Evolutionary conservation across 2,888 invertebrate genomes (phyloP), one percentile per base, ranked within the genome.

Genomic region (Holacanthella duospinosa): DNA sequence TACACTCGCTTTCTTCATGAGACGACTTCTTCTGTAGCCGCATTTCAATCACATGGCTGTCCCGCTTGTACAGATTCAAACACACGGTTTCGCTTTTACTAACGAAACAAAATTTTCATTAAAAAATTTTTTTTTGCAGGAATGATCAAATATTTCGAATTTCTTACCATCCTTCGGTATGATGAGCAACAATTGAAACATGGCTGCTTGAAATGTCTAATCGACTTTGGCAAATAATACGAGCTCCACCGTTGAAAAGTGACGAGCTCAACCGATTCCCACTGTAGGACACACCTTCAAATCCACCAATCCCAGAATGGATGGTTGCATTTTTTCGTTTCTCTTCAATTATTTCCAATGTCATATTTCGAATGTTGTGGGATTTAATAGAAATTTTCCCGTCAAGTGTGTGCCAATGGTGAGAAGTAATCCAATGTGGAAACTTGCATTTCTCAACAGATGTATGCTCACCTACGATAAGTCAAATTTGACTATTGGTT

Each of bases 1-100:
- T 29, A 55, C 26, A 25, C 21, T 53, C n/a, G n/a, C n/a, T n/a
- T 55, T 36, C 36, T 36, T 16, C 44, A 61, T 43, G 2, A 29
- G 25, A 43, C 44, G 21, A 43, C 29, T 27, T 66, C 59, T 63
- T 36, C 58, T 57, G 61, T 63, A 69, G 68, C 74, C 85, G 85
- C 65, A 88, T 80, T 77, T 88, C 88, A 71, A 89, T 84, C 29
- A 89, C 86, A 73, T 83, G 83, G 59, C 82, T 80, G 67, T 84
- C 86, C 60, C 89, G 82, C 60, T 83, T 84, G 76, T 85, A 83
- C 76, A 88, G 85, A 72, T 83, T 82, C 80, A 89, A 85, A 76
- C 89, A 90, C 43, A 86, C 84, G 77, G 87, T 88, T 2, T 88
- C 88, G 29, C 86, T 88, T 74, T 87, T 85, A 74, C 89, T 89